Evolutionary conservation across 2,113 vertebrate genomes (phyloP), one percentile per base, ranked within the genome.

Genomic region (Nesogale talazaci): DNA sequence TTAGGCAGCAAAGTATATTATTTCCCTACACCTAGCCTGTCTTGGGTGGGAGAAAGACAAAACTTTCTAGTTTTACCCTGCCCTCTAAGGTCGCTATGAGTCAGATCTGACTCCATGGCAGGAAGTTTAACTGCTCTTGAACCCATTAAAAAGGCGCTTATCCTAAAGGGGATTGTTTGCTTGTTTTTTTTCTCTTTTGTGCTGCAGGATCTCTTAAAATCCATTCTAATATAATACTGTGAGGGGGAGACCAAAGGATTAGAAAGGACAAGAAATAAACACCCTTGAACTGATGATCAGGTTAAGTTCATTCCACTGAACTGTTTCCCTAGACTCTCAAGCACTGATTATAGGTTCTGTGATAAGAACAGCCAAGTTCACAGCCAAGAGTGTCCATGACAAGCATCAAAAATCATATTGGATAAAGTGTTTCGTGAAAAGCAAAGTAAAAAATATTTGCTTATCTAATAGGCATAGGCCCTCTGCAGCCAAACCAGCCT

Each of bases 391-490:
- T 2, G 42, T 4, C 72, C 23, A 10, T 22, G 83, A 76, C 14
- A 16, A 15, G 1, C 19, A 31, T 1, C 42, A 15, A 83, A 86
- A 92, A 86, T 38, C 16, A 42, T 36, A 61, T 63, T 19, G 29
- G 81, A 65, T 79, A 72, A 87, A 25, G 69, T 84, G 69, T 15
- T 74, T 69, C 95, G n/a, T 65, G 84, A 94, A 87, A 42, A 7
- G 5, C 74, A 65, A 52, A 92, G 74, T 29, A 38, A 93, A 93
- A 95, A 85, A 52, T 25, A 89, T 65, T 77, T 81, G 67, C 56
- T 91, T 87, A 67, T 23, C 83, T 56, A 79, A 74, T 69, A 52
- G 22, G 27, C 3, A 42, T 9, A 75, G 65, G 29, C 22, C 10
- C 74, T 87, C 65, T 91, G 67, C 57, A 27, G 57, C 74, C 17